phyloP scores from a whole-genome alignment of 1,140 invertebrate genomes.

The Portunus trituberculatus region DNA sequence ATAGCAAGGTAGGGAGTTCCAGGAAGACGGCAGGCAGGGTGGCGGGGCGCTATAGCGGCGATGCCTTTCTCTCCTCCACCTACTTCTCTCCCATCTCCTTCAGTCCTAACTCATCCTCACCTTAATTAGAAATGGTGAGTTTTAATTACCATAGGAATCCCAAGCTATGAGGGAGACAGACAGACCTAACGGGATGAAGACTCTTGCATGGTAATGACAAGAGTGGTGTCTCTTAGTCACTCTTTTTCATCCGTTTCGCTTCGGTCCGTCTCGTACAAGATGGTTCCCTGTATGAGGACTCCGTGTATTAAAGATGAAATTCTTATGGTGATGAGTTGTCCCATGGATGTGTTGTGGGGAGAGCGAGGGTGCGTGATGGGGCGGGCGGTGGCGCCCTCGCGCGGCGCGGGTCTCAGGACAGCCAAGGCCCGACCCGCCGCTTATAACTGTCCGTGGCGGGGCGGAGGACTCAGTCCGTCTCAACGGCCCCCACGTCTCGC shows the following conservation, averaged over 20 bases:
- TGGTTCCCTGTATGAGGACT: not conserved
- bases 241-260: not conserved
- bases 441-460: conserved; percentile 50
- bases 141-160: not conserved
- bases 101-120: not conserved
- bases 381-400: conserved; percentile 28
- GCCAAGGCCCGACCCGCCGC: conserved; percentile 47
- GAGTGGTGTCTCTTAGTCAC: not conserved
- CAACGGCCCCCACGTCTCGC: conserved; percentile 36
- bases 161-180: not conserved
- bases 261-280: no score
- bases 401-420: conserved; percentile 37
- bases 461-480: conserved; percentile 49
- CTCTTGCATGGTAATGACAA: not conserved
- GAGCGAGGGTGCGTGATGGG: not conserved
- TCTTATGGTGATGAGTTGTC: conserved; percentile 2
- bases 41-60: not conserved
- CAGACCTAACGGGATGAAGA: not conserved
- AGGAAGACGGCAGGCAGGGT: not conserved
- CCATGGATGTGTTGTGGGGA: conserved; percentile 1
- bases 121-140: not conserved
- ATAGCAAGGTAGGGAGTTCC: not conserved
- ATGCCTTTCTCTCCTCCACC: not conserved
- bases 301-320: not conserved
- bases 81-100: not conserved